phyloP scores from a whole-genome alignment of 2,113 vertebrate genomes.

The Nothocercus nigrocapillus region DNA sequence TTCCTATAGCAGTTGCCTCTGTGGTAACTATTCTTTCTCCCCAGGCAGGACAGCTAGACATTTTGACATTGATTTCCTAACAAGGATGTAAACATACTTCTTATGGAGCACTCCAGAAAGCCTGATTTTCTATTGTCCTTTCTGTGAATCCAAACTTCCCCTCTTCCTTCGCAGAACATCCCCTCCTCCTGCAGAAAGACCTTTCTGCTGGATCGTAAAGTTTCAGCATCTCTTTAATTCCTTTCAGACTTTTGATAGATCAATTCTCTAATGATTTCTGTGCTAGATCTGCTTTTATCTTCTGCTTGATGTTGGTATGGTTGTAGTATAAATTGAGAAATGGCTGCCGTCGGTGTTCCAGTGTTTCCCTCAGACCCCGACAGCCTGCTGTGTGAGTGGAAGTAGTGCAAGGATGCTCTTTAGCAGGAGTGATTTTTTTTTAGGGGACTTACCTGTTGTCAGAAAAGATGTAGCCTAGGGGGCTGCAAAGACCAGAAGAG shows the following conservation, averaged over 20 bases:
- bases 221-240: neutral
- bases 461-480: neutral
- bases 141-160: neutral
- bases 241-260: neutral
- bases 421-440: neutral
- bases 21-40: neutral
- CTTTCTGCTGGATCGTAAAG: neutral
- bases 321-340: slow-evolving; percentile 19
- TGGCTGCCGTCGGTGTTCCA: slow-evolving; percentile 36
- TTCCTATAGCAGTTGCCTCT: neutral
- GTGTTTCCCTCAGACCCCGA: slow-evolving; percentile 25
- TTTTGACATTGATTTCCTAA: neutral
- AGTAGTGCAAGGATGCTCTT: neutral
- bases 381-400: neutral
- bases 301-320: neutral
- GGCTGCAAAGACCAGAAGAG: neutral
- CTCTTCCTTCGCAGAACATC: too few relatives aligned
- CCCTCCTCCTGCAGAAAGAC: neutral
- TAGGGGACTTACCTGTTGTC: neutral
- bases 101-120: neutral
- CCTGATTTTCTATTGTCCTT: neutral
- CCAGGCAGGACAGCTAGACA: neutral
- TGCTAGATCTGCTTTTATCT: neutral
- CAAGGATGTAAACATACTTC: neutral
- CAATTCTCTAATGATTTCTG: neutral